Base-by-base conservation (phyloP, 2,888 invertebrate genomes). In the Cinara cedri region DNA sequence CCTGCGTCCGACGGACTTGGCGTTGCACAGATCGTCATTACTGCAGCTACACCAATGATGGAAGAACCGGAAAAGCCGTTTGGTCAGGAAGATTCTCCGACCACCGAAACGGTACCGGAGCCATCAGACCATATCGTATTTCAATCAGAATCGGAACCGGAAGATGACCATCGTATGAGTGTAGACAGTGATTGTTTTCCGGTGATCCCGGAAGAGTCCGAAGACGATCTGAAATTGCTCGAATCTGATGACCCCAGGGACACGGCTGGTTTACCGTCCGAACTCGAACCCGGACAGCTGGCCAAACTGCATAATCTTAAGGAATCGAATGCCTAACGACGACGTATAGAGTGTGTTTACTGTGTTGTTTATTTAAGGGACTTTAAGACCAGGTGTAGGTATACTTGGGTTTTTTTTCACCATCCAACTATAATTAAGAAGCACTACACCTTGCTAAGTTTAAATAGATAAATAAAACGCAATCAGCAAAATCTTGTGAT, bases 11-110 rank as follows among this genome's bases (percentile, higher is more conserved):
- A 80, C n/a, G 74, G 92, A 83, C 88, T 95, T 82, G 93, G 93
- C 82, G 94, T 94, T 83, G 94, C 94, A 74, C 93, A 94, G 86
- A 96, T 96, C 84, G 94, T 95, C 81, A 95, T 96, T 86, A 96
- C 96, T 66, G 95, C 95, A 76, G 96, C 96, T 82, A 96, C 96
- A 62, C 96, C 96, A 63, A 82, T 81, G 26, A 72, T 81, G 46
- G 83, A 82, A 60, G 82, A 82, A 63, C 71, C 82, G 42, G 83
- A 83, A 72, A 82, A 82, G 60, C 83, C 83, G 26, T 83, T 83
- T 78, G 81, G 81, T 3, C 75, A 82, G 70, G 82, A 83, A 82
- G 60, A 19, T n/a, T 49, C 34, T 88, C 51, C 57, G 80, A 87
- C 87, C 1, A 87, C 87, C 1, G 83, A 84, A 19, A 34, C 63